Base-by-base conservation (phyloP, 2,113 vertebrate genomes). In the Rafetus swinhoei region DNA sequence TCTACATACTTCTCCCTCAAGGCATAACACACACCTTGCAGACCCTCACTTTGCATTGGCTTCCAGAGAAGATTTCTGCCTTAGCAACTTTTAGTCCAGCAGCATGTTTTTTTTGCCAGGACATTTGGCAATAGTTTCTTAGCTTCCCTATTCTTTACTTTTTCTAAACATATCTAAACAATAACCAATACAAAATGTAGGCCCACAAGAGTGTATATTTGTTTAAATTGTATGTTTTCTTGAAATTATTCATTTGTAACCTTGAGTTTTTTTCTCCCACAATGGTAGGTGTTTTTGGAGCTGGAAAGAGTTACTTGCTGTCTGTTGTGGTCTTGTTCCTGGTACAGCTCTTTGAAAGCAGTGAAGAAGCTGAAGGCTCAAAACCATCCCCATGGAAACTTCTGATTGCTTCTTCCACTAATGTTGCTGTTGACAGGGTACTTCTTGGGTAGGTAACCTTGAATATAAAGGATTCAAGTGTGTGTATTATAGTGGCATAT, bases 271-370 rank as follows among this genome's bases (percentile, higher is more conserved):
- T 45, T 45, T 88, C 72, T 96, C 91, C 53, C 60, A 35, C 97
- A 95, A 94, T 50, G 24, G 50, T 93, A 99, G 98, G 98, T 92
- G 98, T 98, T 94, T 99, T 98, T 94, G 98, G 98, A 95, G 98
- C 98, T 95, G 98, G 98, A 32, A 99, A 99, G 97, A 99, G 98
- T 95, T 99, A 98, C 11, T 95, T 99, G 96, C 94, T 99, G 79
- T 97, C 98, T 32, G 93, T 98, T 84, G 98, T 98, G 84, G 88
- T 98, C 93, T 93, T 98, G 90, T 98, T 98, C 96, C 95, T 99
- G 3, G 95, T 98, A 21, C 97, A 97, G 65, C 97, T 99, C 24
- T 98, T 98, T 93, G 97, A 98, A 97, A 96, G 91, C 83, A 97
- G 93, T 22, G 96, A 98, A 81, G 72, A 90, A 53, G 62, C 25